These are phyloP conservation scores for Ornithoptera priamus DNA, from an alignment of 2,888 invertebrate genomes.

Conservation along the genomic window DNA sequence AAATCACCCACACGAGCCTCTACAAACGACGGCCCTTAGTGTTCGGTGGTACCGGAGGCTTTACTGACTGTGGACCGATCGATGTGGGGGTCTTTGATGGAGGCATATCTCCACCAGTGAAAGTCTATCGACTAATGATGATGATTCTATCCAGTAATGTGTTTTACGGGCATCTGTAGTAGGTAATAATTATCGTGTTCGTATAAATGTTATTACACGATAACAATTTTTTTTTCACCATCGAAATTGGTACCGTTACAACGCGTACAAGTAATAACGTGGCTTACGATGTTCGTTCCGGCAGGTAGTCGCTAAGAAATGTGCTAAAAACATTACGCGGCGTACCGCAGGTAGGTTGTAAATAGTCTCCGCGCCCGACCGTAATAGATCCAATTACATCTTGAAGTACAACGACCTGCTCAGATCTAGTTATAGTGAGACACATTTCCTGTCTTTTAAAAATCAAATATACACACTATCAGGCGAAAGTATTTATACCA, in stretches of 20 bases:
- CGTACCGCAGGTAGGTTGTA: conserved; percentile 10
- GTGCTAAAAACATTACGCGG: conserved; percentile 6
- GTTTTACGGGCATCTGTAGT: too few species aligned
- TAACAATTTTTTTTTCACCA: background rate
- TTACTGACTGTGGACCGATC: too few species aligned
- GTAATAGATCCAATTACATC: conserved; percentile 18
- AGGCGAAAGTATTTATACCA: too few species aligned
- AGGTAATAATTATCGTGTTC: too few species aligned
- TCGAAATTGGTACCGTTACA: background rate
- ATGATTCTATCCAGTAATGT: too few species aligned
- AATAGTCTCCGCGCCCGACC: background rate
- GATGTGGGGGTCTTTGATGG: too few species aligned
- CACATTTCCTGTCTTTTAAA: background rate
- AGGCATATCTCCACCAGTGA: too few species aligned
- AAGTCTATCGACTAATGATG: too few species aligned
- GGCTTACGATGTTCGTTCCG: background rate
- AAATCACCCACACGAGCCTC: too few species aligned
- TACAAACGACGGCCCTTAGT: too few species aligned
- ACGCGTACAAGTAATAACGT: background rate
- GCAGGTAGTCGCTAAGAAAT: conserved; percentile 1
- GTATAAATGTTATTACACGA: background rate
- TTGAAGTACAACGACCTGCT: conserved; percentile 18
- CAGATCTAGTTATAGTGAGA: conserved; percentile 1
- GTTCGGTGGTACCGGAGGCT: too few species aligned
- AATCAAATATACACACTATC: too few species aligned